Percentiles rank a stretch among this genome's conserved stretches.
Conservation (phyloP, 1,140 invertebrate genomes). For the Camponotus pennsylvanicus region DNA sequence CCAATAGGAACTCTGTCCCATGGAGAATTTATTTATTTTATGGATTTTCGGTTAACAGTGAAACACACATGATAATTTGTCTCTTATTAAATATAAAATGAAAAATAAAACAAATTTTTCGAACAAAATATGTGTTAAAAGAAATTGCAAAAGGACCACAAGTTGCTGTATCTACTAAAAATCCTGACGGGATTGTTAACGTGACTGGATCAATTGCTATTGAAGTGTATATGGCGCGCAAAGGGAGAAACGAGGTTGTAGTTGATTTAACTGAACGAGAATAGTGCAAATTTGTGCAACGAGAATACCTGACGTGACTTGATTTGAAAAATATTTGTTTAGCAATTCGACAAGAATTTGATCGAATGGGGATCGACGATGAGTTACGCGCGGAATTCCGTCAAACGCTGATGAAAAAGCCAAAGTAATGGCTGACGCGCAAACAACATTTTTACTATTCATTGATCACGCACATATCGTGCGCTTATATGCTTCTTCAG, state of each 20-base stretch:
- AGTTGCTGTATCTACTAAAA: constrained; percentile 6
- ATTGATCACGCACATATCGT: neutral
- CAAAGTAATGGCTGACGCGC: constrained; percentile 5
- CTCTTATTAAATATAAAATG: neutral
- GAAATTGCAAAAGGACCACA: neutral
- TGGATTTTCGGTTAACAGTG: constrained; percentile 2
- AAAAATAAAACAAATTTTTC: constrained; percentile 1
- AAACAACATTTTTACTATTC: neutral
- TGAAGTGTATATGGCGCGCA: neutral
- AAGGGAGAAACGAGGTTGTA: constrained; percentile 12
- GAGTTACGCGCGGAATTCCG: constrained; percentile 42
- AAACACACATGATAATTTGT: neutral
- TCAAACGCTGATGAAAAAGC: constrained; percentile 15
- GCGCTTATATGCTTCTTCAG: neutral
- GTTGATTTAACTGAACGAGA: constrained; percentile 59
- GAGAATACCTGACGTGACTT: constrained; percentile 49
- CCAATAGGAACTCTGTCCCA: neutral
- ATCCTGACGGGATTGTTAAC: constrained; percentile 42
- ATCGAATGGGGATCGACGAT: constrained; percentile 34
- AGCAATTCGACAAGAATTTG: constrained; percentile 8
- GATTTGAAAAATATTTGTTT: constrained; percentile 68
- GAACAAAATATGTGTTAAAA: neutral
- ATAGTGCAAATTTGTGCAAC: constrained; percentile 45
- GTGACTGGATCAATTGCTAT: constrained; percentile 25
- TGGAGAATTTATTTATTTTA: constrained; percentile 23